Evolutionary conservation across 2,113 vertebrate genomes (phyloP).

Genomic region (Megalops atlanticus): DNA sequence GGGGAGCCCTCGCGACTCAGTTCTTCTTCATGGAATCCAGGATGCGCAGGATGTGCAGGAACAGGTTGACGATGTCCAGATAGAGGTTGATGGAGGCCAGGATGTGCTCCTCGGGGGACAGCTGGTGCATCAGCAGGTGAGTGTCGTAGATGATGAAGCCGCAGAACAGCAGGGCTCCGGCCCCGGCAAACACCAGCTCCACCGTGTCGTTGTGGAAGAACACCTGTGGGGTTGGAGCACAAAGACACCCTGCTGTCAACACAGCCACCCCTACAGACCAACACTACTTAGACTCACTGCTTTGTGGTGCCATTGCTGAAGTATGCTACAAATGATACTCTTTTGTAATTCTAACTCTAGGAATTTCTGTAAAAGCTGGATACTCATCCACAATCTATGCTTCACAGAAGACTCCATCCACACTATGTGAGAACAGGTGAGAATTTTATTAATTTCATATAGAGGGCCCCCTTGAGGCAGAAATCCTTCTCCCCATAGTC

Average conservation of each 20-base stretch:
- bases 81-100: slow-evolving; percentile 92
- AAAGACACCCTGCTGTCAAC: neutral
- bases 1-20: slow-evolving; percentile 49
- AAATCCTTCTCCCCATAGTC: too few relatives aligned
- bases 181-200: slow-evolving; percentile 79
- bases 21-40: slow-evolving; percentile 89
- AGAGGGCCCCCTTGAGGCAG: too few relatives aligned
- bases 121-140: slow-evolving; percentile 87
- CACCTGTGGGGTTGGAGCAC: slow-evolving; percentile 67
- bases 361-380: too few relatives aligned
- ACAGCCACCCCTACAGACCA: neutral
- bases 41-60: slow-evolving; percentile 84
- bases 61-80: slow-evolving; percentile 93
- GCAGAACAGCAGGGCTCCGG: slow-evolving; percentile 89
- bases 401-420: too few relatives aligned
- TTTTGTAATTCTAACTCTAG: too few relatives aligned
- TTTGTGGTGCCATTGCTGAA: neutral
- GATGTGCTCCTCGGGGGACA: slow-evolving; percentile 94
- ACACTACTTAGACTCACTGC: neutral
- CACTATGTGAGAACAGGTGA: too few relatives aligned
- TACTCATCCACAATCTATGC: too few relatives aligned
- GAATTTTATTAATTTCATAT: too few relatives aligned
- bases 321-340: too few relatives aligned
- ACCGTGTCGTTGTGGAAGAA: slow-evolving; percentile 82
- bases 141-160: slow-evolving; percentile 96